A percentile compares a stretch with the other conserved stretches of the same genome.
Conservation (phyloP, 1,140 invertebrate genomes). For the Planococcus citri region DNA sequence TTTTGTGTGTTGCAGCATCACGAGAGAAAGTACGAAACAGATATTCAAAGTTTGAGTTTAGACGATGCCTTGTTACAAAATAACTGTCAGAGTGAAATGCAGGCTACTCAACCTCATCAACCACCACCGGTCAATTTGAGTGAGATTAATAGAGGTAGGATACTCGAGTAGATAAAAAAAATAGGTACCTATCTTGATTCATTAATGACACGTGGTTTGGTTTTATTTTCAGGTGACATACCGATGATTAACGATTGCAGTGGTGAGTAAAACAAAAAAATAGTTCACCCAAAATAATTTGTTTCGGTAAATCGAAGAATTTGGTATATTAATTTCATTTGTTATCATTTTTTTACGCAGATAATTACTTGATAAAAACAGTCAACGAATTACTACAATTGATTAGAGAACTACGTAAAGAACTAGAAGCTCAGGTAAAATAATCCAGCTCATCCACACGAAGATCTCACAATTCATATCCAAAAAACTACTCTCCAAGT, state of each 20-base stretch:
- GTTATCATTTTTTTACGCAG: conserved; percentile 37
- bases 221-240: conserved; percentile 49
- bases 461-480: background rate
- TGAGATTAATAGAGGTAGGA: background rate
- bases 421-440: conserved; percentile 45
- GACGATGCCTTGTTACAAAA: conserved; percentile 10
- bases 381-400: conserved; percentile 58
- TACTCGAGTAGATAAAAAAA: too few species aligned
- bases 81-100: background rate
- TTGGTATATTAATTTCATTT: too few species aligned
- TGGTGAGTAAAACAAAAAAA: conserved; percentile 32
- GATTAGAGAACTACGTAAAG: conserved; percentile 52
- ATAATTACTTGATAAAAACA: conserved; percentile 48
- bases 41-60: background rate
- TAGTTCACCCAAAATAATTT: too few species aligned
- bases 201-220: background rate
- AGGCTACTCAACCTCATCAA: background rate
- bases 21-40: conserved; percentile 10
- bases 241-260: conserved; percentile 52
- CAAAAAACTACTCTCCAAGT: conserved; percentile 1
- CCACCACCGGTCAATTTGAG: background rate
- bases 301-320: too few species aligned
- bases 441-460: background rate
- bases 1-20: background rate
- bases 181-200: too few species aligned